These are phyloP conservation scores for Bujurquina vittata DNA, from an alignment of 2,113 vertebrate species.

Conservation along the genomic window DNA sequence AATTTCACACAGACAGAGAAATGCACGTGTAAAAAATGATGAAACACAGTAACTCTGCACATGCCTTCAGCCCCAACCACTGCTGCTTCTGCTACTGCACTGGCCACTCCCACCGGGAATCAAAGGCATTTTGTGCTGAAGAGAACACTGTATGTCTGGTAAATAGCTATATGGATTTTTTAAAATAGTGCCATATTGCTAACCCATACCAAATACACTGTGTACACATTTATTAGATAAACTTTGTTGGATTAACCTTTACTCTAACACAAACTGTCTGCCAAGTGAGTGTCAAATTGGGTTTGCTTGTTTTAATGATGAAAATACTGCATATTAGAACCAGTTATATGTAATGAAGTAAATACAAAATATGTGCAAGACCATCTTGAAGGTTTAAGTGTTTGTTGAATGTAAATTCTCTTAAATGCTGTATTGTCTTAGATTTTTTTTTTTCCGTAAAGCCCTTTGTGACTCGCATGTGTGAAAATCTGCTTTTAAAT, in stretches of 20 bases:
- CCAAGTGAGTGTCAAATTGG: too few species aligned
- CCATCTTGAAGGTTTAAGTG: neutral
- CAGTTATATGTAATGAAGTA: neutral
- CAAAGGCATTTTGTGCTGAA: too few species aligned
- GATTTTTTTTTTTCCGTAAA: neutral
- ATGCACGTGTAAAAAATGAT: too few species aligned
- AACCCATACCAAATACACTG: neutral
- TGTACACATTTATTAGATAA: neutral
- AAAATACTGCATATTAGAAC: neutral
- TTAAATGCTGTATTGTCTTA: neutral
- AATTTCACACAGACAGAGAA: too few species aligned
- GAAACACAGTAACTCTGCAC: too few species aligned
- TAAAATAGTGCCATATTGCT: too few species aligned
- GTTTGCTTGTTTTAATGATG: too few species aligned
- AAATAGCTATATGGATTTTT: too few species aligned
- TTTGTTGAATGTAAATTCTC: neutral
- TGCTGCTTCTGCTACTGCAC: too few species aligned
- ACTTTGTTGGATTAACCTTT: neutral
- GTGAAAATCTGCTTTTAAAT: neutral
- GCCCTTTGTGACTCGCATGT: neutral
- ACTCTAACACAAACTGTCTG: neutral
- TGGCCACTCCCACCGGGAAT: too few species aligned
- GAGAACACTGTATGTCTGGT: neutral
- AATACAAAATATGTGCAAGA: neutral
- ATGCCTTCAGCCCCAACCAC: too few species aligned